Evolutionary conservation across 2,888 invertebrate species (phyloP), one percentile per base, ranked within the genome.

Genomic region (Troides oblongomaculatus): DNA sequence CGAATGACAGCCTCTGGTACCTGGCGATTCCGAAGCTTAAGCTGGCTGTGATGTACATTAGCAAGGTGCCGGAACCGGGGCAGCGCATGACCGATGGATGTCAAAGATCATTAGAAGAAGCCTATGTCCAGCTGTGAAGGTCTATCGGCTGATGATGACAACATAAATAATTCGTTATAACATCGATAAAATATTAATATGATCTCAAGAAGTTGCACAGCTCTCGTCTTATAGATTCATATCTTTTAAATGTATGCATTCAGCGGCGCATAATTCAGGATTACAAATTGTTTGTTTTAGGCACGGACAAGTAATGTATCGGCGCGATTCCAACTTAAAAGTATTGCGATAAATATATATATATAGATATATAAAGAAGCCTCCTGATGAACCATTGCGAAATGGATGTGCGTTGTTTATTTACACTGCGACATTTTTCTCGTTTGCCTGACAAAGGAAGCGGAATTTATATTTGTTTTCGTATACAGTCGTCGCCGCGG

Each of bases 231-330:
- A 87, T 87, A 91, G 92, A 92, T 92, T 84, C 87, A 87, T 92
- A 92, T 92, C 92, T 90, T 84, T 89, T 88, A 88, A 91, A 92
- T 91, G 90, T 92, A 92, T 92, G 92, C 90, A 90, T 88, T 90
- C 91, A 90, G 88, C 91, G 85, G 90, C 88, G 85, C 89, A 92
- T 92, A 92, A 92, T 90, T 92, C 92, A 92, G 90, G 85, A 84
- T 88, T 92, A 92, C 92, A 92, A 92, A 92, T 92, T 91, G 90
- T 92, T 92, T 92, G 91, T 92, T 92, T 92, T 91, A 92, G 88
- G 88, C 79, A 79, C 87, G 80, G 91, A 90, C 91, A 89, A 84
- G 81, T 84, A 91, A 91, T 84, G 89, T 88, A 91, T 91, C 89
- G 91, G 88, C 81, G 87, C 84, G 90, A 89, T 89, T 88, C 80